Evolutionary conservation across 2,113 vertebrate species (phyloP).

Genomic region (Columba janthina): DNA sequence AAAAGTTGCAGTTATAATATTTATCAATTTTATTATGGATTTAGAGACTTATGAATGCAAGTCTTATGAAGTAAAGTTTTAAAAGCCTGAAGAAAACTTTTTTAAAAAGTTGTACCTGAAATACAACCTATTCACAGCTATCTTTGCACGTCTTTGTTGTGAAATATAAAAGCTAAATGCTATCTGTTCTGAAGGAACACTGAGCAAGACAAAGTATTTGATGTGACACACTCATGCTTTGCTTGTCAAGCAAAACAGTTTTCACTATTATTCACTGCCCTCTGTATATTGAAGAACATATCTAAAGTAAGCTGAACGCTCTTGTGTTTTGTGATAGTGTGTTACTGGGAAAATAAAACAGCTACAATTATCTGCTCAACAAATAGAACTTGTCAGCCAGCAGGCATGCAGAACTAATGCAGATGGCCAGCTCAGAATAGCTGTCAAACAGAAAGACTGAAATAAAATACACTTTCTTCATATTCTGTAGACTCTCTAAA

Average conservation of each 20-base stretch:
- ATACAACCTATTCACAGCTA: neutral
- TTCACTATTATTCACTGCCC: constrained; percentile 61
- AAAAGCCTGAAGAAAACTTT: neutral
- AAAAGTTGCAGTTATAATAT: neutral
- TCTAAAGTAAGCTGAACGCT: constrained; percentile 24
- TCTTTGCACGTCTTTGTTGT: neutral
- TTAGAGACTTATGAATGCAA: neutral
- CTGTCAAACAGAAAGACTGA: constrained; percentile 28
- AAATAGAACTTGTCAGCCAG: constrained; percentile 65
- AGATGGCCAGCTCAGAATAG: constrained; percentile 54
- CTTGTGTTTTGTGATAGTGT: constrained; percentile 50
- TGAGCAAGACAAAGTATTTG: constrained; percentile 44
- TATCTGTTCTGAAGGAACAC: constrained; percentile 19
- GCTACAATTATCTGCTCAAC: constrained; percentile 62
- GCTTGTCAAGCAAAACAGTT: constrained; percentile 55
- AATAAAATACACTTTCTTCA: constrained; percentile 17
- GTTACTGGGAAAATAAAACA: constrained; percentile 58
- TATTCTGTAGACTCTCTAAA: neutral
- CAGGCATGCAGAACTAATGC: constrained; percentile 51
- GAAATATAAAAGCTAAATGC: constrained; percentile 27
- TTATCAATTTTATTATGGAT: neutral
- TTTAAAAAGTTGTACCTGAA: neutral
- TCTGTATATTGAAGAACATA: constrained; percentile 41
- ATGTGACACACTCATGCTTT: constrained; percentile 63
- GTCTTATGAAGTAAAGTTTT: neutral